Evolutionary conservation across 1,140 invertebrate species (phyloP).

Genomic region (Ostrea denselamellosa): DNA sequence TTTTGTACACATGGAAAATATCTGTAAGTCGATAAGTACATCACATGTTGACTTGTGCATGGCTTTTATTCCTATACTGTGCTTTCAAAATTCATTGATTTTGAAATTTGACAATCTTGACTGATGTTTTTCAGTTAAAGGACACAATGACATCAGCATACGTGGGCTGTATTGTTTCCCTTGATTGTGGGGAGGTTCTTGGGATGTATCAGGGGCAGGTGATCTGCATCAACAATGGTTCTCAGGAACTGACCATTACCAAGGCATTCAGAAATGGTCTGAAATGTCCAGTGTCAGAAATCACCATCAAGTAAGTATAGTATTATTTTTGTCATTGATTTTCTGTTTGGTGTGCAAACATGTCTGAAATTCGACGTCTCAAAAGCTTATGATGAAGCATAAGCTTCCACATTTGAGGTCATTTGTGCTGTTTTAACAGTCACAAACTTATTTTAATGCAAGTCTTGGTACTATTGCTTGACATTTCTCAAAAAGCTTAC

Average conservation of each 20-base stretch:
- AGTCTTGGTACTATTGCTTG: no score
- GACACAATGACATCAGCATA: slow-evolving; percentile 49
- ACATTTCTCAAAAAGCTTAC: no score
- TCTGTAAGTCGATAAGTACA: no score
- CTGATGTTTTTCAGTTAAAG: slow-evolving; percentile 22
- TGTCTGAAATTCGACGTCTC: no score
- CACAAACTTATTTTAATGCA: no score
- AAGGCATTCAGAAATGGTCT: slow-evolving; percentile 91
- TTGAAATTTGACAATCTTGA: neutral
- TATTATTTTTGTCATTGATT: no score
- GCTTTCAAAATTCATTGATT: neutral
- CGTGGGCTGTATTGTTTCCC: slow-evolving; percentile 87
- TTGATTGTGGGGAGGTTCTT: slow-evolving; percentile 85
- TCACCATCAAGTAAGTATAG: slow-evolving; percentile 80
- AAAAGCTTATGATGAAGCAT: no score
- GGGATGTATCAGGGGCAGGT: slow-evolving; percentile 91
- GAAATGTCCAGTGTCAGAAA: slow-evolving; percentile 81
- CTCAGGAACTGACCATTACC: slow-evolving; percentile 85
- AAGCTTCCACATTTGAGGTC: no score
- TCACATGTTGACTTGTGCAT: no score
- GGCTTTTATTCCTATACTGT: neutral
- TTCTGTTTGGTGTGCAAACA: no score
- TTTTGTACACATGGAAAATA: no score
- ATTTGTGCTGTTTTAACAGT: no score
- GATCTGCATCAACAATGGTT: slow-evolving; percentile 83